These are phyloP conservation scores for Congeria kusceri DNA, from an alignment of 2,888 invertebrate species.

Conservation along the genomic window DNA sequence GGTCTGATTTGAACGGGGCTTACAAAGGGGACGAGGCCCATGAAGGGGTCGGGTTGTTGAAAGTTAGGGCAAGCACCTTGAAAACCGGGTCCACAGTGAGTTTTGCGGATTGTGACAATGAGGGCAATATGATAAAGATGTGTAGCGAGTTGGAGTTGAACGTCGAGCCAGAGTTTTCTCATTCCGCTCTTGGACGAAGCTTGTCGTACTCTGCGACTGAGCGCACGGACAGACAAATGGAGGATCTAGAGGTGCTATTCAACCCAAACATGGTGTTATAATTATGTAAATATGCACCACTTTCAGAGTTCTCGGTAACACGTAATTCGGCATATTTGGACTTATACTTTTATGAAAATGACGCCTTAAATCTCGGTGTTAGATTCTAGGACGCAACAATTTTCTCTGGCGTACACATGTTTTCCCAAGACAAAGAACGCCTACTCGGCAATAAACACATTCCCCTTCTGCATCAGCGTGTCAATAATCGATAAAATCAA, in stretches of 20 bases:
- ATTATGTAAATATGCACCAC: no score
- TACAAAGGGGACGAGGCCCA: slow-evolving; percentile 35
- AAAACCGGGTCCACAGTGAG: slow-evolving; percentile 60
- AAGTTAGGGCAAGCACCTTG: slow-evolving; percentile 34
- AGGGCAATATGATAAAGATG: slow-evolving; percentile 57
- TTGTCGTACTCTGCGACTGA: slow-evolving; percentile 74
- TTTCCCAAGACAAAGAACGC: slow-evolving; percentile 18
- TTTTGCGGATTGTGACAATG: slow-evolving; percentile 54
- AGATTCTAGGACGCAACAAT: slow-evolving; percentile 48
- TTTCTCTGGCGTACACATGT: no score
- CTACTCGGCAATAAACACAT: not conserved
- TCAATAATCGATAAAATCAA: no score
- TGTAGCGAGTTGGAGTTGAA: slow-evolving; percentile 55
- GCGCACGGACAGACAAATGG: slow-evolving; percentile 35
- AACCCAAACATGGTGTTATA: slow-evolving; percentile 17
- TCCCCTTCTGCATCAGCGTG: no score
- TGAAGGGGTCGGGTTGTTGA: slow-evolving; percentile 19
- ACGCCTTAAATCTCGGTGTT: slow-evolving; percentile 31
- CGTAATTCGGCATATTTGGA: no score
- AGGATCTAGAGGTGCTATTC: not conserved
- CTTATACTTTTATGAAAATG: not conserved
- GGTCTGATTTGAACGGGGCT: slow-evolving; percentile 51
- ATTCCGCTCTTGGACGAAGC: slow-evolving; percentile 66
- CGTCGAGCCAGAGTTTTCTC: slow-evolving; percentile 15
- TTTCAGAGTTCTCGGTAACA: no score